Conservation (phyloP, 2,888 invertebrate species). For the Phalangium opilio region DNA sequence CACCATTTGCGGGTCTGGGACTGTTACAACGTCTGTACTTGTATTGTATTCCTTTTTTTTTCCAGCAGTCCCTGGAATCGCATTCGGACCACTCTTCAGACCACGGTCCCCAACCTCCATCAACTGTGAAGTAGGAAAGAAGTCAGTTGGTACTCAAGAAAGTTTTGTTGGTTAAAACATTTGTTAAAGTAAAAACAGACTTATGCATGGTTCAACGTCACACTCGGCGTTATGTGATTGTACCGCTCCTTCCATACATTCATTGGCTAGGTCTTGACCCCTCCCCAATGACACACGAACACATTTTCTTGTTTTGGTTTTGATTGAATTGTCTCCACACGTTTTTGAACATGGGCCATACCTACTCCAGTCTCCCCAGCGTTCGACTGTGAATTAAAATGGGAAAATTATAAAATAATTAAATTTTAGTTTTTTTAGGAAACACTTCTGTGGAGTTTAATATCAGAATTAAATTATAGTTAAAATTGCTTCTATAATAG, state of each 20-base stretch:
- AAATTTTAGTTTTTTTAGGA: no score
- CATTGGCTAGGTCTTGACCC: conserved; percentile 6
- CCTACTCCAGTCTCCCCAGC: no score
- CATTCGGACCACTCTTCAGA: conserved; percentile 6
- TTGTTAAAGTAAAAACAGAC: not conserved
- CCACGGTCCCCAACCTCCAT: conserved; percentile 12
- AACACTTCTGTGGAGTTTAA: no score
- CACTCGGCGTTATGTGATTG: conserved; percentile 3
- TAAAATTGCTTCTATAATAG: no score
- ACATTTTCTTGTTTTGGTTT: not conserved
- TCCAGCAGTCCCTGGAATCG: conserved; percentile 3
- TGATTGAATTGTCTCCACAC: no score
- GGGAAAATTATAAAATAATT: no score
- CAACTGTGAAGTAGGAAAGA: conserved; percentile 5
- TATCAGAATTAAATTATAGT: no score
- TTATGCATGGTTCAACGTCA: not conserved
- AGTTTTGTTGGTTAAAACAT: not conserved
- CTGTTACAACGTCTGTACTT: conserved; percentile 7
- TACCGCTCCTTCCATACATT: conserved; percentile 2
- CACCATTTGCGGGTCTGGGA: conserved; percentile 5
- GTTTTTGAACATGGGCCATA: no score
- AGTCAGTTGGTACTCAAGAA: not conserved
- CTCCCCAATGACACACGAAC: conserved; percentile 4
- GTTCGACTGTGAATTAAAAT: no score
- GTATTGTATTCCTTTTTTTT: not conserved